A percentile compares a stretch with the other conserved stretches of the same genome.
Conservation (phyloP, 2,888 invertebrate species). For the Nomada fucata region DNA sequence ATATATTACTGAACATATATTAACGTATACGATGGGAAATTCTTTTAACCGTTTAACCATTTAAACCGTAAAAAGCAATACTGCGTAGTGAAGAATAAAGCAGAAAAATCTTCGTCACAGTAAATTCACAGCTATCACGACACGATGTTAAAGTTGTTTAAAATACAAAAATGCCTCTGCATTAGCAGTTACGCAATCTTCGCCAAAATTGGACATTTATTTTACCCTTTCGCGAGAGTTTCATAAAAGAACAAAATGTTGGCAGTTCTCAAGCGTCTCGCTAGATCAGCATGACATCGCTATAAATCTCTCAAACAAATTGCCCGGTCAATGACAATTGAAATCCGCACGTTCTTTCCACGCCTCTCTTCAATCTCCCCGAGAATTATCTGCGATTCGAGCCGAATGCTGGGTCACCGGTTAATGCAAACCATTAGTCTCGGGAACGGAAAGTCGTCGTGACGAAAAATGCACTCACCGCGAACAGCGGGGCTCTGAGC, state of each 20-base stretch:
- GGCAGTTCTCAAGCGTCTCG: neutral
- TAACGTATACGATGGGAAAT: too few species aligned
- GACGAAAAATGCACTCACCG: conserved; percentile 66
- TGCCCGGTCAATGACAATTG: conserved; percentile 9
- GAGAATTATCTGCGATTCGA: conserved; percentile 37
- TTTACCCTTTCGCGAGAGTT: too few species aligned
- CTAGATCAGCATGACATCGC: neutral
- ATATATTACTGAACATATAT: too few species aligned
- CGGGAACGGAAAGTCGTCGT: conserved; percentile 64
- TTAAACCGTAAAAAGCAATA: too few species aligned
- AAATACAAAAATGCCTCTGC: neutral
- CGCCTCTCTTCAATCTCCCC: neutral
- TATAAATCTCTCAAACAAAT: neutral
- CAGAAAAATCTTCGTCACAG: too few species aligned
- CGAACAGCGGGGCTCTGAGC: conserved; percentile 36
- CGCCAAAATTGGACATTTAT: too few species aligned
- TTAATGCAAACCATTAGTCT: conserved; percentile 75
- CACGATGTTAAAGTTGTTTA: too few species aligned
- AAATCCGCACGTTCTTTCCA: conserved; percentile 27
- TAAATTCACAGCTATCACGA: too few species aligned
- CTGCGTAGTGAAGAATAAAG: too few species aligned
- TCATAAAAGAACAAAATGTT: too few species aligned
- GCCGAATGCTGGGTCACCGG: conserved; percentile 54
- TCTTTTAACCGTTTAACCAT: too few species aligned
- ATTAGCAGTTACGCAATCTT: neutral